phyloP scores from a whole-genome alignment of 2,888 invertebrate species.

The Steinernema carpocapsae region DNA sequence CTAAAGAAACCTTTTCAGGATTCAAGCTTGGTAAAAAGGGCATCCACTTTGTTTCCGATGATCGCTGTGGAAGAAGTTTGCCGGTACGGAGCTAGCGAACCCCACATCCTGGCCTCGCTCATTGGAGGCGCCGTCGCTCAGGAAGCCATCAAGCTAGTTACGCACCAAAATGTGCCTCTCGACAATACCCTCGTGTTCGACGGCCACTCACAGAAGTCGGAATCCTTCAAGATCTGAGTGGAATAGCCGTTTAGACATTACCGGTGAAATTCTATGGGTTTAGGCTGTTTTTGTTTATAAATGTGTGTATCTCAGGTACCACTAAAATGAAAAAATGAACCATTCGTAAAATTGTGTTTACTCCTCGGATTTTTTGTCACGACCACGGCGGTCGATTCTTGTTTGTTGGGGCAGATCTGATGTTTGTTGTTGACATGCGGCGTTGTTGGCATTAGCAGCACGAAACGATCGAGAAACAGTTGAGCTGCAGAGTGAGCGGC shows the following conservation, averaged over 20 bases:
- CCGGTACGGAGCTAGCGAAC: conserved; percentile 89
- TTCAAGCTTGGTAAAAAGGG: not conserved
- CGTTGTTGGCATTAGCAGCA: not conserved
- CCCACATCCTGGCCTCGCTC: conserved; percentile 91
- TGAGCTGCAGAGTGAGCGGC: not conserved
- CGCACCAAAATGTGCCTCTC: conserved; percentile 92
- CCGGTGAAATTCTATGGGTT: conserved; percentile 1
- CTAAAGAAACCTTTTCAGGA: not conserved
- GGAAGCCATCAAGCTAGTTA: conserved; percentile 92
- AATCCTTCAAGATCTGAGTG: not conserved
- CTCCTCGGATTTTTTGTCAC: not conserved
- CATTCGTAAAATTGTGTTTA: not conserved
- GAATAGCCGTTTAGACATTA: not conserved
- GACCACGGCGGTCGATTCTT: not conserved
- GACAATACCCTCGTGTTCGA: conserved; percentile 95
- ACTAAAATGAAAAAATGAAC: not conserved
- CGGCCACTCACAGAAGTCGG: conserved; percentile 70
- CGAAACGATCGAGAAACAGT: not conserved
- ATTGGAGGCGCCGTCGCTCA: conserved; percentile 86
- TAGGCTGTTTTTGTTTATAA: not conserved
- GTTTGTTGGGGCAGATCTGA: not conserved
- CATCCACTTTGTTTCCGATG: conserved; percentile 42
- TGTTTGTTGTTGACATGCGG: conserved; percentile 2
- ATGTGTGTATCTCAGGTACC: not conserved
- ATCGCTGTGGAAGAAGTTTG: conserved; percentile 63